Evolutionary conservation across 2,888 invertebrate genomes (phyloP).

Genomic region (Leuctra nigra): DNA sequence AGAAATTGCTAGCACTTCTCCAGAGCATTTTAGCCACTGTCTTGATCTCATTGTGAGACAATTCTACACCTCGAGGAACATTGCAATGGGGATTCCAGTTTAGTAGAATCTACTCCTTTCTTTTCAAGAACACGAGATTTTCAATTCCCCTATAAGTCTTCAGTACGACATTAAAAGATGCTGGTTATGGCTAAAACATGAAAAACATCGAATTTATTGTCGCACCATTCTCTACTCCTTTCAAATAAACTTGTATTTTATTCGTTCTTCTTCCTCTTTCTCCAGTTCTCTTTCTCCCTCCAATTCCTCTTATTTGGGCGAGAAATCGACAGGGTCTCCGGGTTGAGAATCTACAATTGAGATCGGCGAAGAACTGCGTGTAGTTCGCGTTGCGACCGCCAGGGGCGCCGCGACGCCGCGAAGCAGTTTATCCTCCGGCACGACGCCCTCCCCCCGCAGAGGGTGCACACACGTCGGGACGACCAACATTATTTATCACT

Average conservation of each 20-base stretch:
- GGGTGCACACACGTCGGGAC: not conserved
- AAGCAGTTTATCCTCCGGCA: conserved; percentile 3
- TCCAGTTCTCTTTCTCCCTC: too few species aligned
- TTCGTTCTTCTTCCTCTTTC: too few species aligned
- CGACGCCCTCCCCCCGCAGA: not conserved
- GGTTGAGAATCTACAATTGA: conserved; percentile 15
- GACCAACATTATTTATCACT: conserved; percentile 15
- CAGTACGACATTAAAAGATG: not conserved
- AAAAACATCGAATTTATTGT: conserved; percentile 6
- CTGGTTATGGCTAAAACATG: not conserved
- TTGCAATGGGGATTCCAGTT: too few species aligned
- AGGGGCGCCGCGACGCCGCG: conserved; percentile 2
- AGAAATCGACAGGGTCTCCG: too few species aligned
- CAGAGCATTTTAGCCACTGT: too few species aligned
- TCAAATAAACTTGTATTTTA: not conserved
- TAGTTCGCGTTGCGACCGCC: conserved; percentile 7
- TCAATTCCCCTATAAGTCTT: too few species aligned
- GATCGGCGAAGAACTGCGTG: not conserved
- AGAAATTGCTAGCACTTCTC: too few species aligned
- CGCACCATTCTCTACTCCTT: not conserved
- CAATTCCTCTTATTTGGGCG: too few species aligned
- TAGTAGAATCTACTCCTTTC: too few species aligned
- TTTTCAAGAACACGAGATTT: too few species aligned
- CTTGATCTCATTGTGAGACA: too few species aligned
- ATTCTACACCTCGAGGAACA: too few species aligned